Evolutionary conservation across 2,888 invertebrate genomes (phyloP).

Genomic region (Drosophila mayaguana): DNA sequence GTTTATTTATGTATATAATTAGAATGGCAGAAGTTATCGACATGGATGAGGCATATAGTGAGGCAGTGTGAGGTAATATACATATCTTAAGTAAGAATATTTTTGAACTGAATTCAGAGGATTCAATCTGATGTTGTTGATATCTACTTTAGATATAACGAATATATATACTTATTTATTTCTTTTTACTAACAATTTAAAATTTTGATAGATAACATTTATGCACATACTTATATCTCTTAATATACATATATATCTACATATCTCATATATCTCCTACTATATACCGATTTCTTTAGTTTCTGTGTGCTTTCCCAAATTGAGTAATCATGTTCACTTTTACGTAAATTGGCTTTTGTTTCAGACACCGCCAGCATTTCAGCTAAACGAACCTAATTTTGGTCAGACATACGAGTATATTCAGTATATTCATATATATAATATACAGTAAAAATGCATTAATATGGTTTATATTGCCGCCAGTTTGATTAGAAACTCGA

Average conservation of each 20-base stretch:
- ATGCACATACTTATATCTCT: not conserved
- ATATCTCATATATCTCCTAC: too few species aligned
- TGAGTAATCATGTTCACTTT: conserved; percentile 15
- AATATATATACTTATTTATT: not conserved
- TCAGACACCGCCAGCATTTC: not conserved
- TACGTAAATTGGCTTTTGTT: conserved; percentile 7
- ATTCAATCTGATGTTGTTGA: too few species aligned
- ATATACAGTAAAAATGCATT: conserved; percentile 18
- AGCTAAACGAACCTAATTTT: not conserved
- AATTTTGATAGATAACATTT: not conserved
- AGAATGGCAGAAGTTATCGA: too few species aligned
- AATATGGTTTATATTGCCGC: conserved; percentile 68
- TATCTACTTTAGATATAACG: too few species aligned
- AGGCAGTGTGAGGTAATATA: too few species aligned
- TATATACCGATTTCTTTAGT: not conserved
- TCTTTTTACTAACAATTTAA: not conserved
- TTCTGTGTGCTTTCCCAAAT: conserved; percentile 3
- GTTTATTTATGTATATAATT: too few species aligned
- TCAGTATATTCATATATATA: not conserved
- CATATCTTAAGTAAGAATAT: too few species aligned
- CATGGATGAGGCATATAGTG: too few species aligned
- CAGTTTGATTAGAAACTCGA: conserved; percentile 53
- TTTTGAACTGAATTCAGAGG: too few species aligned
- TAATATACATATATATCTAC: too few species aligned
- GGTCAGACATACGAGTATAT: not conserved